Evolutionary conservation across 2,888 invertebrate species (phyloP).

Genomic region (Drosophila nr. medialis): DNA sequence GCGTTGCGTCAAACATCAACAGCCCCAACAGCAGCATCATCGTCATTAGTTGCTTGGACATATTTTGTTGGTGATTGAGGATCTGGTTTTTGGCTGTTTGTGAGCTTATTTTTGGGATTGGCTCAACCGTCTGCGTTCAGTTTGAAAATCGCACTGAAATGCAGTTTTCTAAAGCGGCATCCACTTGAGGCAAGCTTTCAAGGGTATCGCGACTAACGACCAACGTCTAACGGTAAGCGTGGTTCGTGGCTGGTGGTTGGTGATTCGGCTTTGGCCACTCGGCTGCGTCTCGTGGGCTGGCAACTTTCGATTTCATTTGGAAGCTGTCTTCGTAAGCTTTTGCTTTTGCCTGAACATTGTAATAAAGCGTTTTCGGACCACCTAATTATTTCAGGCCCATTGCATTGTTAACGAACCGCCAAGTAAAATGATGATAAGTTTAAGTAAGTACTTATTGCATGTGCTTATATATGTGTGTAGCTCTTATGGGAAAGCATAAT

Average conservation of each 20-base stretch:
- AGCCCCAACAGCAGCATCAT: constrained; percentile 24
- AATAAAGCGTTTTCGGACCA: constrained; percentile 18
- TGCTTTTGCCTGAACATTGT: constrained; percentile 21
- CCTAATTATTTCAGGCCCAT: constrained; percentile 43
- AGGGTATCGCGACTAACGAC: constrained; percentile 54
- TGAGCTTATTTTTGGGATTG: constrained; percentile 23
- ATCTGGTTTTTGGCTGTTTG: constrained; percentile 3
- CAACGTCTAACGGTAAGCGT: constrained; percentile 52
- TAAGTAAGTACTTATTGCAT: constrained; percentile 37
- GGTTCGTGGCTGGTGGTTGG: constrained; percentile 8
- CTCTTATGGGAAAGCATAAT: constrained; percentile 43
- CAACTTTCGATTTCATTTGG: constrained; percentile 66
- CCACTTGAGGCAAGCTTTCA: constrained; percentile 76
- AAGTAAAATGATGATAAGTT: constrained; percentile 44
- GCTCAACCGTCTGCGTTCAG: constrained; percentile 63
- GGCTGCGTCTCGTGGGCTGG: constrained; percentile 20
- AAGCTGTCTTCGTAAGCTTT: constrained; percentile 61
- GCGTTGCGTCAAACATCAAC: constrained; percentile 45
- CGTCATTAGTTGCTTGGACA: constrained; percentile 28
- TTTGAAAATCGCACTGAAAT: constrained; percentile 73
- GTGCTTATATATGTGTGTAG: constrained; percentile 2
- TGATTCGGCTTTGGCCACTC: constrained; percentile 13
- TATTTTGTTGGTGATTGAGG: constrained; percentile 14
- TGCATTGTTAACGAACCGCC: constrained; percentile 34
- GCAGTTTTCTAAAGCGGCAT: constrained; percentile 59